These are phyloP conservation scores for Taenioides sp. DNA, from an alignment of 2,797 vertebrate species.

Conservation along the genomic window DNA sequence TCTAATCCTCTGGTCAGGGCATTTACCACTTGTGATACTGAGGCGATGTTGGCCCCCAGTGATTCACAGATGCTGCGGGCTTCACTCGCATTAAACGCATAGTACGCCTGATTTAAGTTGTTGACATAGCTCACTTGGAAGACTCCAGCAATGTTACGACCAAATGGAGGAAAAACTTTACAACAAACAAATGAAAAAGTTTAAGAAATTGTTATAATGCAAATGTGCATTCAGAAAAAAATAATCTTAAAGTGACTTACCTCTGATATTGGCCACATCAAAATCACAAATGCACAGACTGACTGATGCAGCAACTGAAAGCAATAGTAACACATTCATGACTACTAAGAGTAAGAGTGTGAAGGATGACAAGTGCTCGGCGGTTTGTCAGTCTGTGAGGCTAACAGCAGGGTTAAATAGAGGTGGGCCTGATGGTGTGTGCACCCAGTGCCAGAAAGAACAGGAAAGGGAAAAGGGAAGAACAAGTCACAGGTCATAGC, in stretches of 20 bases:
- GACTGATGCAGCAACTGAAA: conserved; percentile 35
- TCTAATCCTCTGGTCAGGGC: conserved; percentile 69
- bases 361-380: conserved; percentile 31
- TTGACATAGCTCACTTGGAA: conserved; percentile 54
- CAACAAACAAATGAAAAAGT: background rate
- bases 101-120: conserved; percentile 27
- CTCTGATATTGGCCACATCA: conserved; percentile 47
- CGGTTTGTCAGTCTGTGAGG: conserved; percentile 37
- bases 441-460: conserved; percentile 50
- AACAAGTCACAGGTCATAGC: conserved; percentile 57
- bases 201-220: background rate
- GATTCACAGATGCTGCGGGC: conserved; percentile 64
- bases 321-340: conserved; percentile 50
- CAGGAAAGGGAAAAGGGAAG: conserved; percentile 76
- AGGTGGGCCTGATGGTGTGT: conserved; percentile 44
- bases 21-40: conserved; percentile 64
- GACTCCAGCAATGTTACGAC: conserved; percentile 65
- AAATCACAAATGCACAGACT: conserved; percentile 29
- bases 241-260: conserved; percentile 46
- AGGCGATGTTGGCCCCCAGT: conserved; percentile 68
- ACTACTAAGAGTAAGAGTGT: conserved; percentile 23
- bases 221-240: background rate
- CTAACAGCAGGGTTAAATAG: conserved; percentile 71
- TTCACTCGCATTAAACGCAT: conserved; percentile 68
- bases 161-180: conserved; percentile 62